Evolutionary conservation across 2,888 invertebrate species (phyloP), one percentile per base, ranked within the genome.

Genomic region (Mamestra brassicae): DNA sequence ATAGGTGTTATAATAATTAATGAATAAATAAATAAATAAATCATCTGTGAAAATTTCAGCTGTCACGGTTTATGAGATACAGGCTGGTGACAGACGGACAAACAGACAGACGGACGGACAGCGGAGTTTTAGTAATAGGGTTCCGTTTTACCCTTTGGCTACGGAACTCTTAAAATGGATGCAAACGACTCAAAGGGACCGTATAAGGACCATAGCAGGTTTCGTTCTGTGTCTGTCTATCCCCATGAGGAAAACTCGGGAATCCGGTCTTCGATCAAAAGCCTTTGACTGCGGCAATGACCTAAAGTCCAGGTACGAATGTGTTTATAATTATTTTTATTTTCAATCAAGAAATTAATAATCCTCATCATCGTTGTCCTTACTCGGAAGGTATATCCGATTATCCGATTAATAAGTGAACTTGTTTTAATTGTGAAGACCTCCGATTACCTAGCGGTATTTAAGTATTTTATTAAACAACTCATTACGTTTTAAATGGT

Each of bases 381-480:
- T 64, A 70, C 71, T 71, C 47, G 57, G 77, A 66, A 76, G 47
- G 13, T 62, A 70, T 76, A 84, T 81, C 85, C 71, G 61, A 81
- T 81, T 63, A 75, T 47, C 1, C 6, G 38, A 5, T 4, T 38
- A 42, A 61, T 45, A 81, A 38, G 13, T 64, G 42, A 61, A 81
- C 85, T 58, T 47, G 69, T 76, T 81, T 72, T 84, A 85, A 85
- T 77, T 85, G 72, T 55, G 69, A 76, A 84, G 63, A 65, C 76
- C 64, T 68, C 82, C 69, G 72, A 85, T 81, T 82, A 85, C 85
- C 71, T 72, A 72, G 54, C 60, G 62, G 82, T 82, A 81, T 85
- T 85, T 61, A 38, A 4, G 38, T 38, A 81, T 85, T 85, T 61
- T 4, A 4, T 3, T 38, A 81, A 69, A 81, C 71, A 72, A 66